Evolutionary conservation across 2,888 invertebrate species (phyloP).

Genomic region (Galeopsomyia nigrocyanea): DNA sequence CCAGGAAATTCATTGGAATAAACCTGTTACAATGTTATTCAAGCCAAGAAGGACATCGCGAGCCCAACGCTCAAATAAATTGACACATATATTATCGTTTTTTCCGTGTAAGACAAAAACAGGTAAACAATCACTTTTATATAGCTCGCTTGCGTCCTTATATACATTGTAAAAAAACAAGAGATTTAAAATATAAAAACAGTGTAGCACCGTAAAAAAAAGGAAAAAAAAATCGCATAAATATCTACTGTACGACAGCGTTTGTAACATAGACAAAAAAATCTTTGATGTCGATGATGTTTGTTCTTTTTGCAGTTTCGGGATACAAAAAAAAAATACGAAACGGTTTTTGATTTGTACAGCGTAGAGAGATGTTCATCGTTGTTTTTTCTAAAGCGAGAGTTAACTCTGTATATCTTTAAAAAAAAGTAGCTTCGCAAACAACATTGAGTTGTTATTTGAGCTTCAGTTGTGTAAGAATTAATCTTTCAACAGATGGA

Average conservation of each 20-base stretch:
- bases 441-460: conserved; percentile 11
- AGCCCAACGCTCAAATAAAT: neutral
- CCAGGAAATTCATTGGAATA: conserved; percentile 8
- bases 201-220: conserved; percentile 12
- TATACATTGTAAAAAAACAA: conserved; percentile 35
- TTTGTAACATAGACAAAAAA: conserved; percentile 38
- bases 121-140: conserved; percentile 41
- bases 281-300: conserved; percentile 31
- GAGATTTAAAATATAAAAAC: conserved; percentile 10
- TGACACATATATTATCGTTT: conserved; percentile 30
- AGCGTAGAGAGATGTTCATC: conserved; percentile 30
- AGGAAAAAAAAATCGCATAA: conserved; percentile 8
- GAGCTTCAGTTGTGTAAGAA: conserved; percentile 5
- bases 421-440: conserved; percentile 29
- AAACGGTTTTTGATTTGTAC: conserved; percentile 41
- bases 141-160: conserved; percentile 40
- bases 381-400: conserved; percentile 30
- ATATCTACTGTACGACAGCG: conserved; percentile 6
- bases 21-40: conserved; percentile 21
- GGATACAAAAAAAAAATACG: conserved; percentile 9
- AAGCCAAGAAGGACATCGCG: conserved; percentile 7
- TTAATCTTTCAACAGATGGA: neutral
- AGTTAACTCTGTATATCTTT: conserved; percentile 35
- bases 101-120: conserved; percentile 26
- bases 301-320: conserved; percentile 2